Base-by-base conservation (phyloP, 2,113 vertebrate genomes). In the Pipa parva region DNA sequence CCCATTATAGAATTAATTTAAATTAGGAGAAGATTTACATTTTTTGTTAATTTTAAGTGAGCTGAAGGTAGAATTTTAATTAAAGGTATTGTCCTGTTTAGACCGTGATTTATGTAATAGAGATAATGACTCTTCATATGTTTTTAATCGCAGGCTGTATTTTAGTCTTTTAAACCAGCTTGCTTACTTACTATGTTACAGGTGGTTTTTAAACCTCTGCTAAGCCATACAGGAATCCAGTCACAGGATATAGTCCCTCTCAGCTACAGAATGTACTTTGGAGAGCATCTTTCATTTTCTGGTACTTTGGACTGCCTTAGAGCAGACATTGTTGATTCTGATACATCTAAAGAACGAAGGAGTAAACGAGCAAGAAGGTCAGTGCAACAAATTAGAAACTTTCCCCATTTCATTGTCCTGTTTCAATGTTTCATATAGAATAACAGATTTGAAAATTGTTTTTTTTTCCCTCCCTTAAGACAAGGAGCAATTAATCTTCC, bases 301-400 rank as follows among this genome's bases (percentile, higher is more conserved):
- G 97, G 96, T 31, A 93, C 94, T 51, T 77, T 99, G 25, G 95
- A 98, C 75, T 96, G 96, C 78, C 90, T 99, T 18, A 77, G 97
- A 75, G 96, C 95, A 27, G 97, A 99, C 75, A 99, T 99, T 29
- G 97, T 98, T 5, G 96, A 99, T 80, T 98, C 97, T 0, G 97
- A 99, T 73, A 94, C 97, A 10, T 91, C 95, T 50, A 97, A 98
- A 76, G 94, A 95, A 39, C 90, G 95, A 33, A 97, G 92, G 78
- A 93, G 89, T 81, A 96, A 95, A 79, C 82, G 90, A 79, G 90
- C 90, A 46, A 89, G 88, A 79, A 94, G 93, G 97, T 99, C 72
- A 33, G 58, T 42, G n/a, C n/a, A n/a, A n/a, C n/a, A 12, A 36
- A 13, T 36, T 36, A 36, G 33, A 13, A 36, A 36, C 33, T 7